These are phyloP conservation scores for Hippoglossus stenolepis DNA, from an alignment of 2,113 vertebrate genomes.

Conservation along the genomic window DNA sequence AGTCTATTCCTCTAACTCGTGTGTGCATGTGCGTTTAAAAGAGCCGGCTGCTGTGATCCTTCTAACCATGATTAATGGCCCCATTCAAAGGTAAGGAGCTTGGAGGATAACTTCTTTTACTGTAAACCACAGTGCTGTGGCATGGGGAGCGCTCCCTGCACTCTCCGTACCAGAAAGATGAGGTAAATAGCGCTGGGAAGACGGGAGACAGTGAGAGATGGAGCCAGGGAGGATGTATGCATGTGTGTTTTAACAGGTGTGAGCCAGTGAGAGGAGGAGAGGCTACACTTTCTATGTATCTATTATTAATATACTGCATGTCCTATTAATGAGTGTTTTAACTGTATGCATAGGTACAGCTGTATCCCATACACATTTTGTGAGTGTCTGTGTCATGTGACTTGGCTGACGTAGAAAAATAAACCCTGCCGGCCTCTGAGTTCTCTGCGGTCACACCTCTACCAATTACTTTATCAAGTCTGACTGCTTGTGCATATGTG, in stretches of 20 bases:
- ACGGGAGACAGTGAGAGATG: constrained; percentile 27
- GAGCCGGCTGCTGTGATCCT: constrained; percentile 65
- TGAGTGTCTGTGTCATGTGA: constrained; percentile 34
- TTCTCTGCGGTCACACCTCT: constrained; percentile 72
- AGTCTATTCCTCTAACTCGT: background rate
- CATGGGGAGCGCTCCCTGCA: constrained; percentile 59
- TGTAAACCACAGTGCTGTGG: constrained; percentile 73
- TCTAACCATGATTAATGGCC: constrained; percentile 82
- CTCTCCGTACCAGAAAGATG: constrained; percentile 52
- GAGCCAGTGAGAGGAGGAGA: constrained; percentile 11
- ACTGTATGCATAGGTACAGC: constrained; percentile 10
- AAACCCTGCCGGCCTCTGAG: constrained; percentile 39
- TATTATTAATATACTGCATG: background rate
- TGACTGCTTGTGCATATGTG: constrained; percentile 54
- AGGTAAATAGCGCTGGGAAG: constrained; percentile 64
- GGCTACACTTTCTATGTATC: background rate
- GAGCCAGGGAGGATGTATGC: constrained; percentile 17
- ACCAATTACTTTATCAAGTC: constrained; percentile 81
- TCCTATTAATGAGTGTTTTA: background rate
- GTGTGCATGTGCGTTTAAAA: constrained; percentile 30
- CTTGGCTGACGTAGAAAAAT: constrained; percentile 38
- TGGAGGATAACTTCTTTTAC: constrained; percentile 81
- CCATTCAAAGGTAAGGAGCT: constrained; percentile 80
- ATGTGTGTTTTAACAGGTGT: constrained; percentile 38
- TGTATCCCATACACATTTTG: background rate